Evolutionary conservation across 1,140 invertebrate species (phyloP).

Genomic region (Cydia amplana): DNA sequence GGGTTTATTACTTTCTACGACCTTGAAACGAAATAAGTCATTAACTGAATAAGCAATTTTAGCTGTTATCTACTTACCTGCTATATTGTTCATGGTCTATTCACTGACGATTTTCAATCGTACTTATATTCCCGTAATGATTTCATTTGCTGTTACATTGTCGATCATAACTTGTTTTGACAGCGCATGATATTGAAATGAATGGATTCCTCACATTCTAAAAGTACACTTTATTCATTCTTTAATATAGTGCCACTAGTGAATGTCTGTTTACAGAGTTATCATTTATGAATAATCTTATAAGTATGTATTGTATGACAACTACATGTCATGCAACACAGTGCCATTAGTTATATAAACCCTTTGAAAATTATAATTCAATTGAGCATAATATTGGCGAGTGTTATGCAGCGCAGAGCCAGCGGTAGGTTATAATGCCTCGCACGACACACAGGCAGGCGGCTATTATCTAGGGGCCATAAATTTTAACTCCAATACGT

Average conservation of each 20-base stretch:
- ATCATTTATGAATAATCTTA: background rate
- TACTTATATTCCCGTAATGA: background rate
- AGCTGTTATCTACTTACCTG: background rate
- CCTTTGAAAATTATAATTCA: conserved; percentile 14
- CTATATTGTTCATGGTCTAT: background rate
- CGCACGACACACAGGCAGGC: conserved; percentile 22
- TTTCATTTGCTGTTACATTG: background rate
- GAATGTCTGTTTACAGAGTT: background rate
- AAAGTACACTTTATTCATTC: too few species aligned
- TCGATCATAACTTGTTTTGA: background rate
- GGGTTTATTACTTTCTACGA: conserved; percentile 43
- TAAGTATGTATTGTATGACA: background rate
- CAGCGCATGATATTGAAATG: too few species aligned
- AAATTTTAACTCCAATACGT: conserved; percentile 48
- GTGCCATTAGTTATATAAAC: conserved; percentile 10
- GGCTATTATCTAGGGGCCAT: conserved; percentile 35
- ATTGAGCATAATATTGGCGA: conserved; percentile 12
- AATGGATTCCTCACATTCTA: too few species aligned
- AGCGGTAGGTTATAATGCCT: conserved; percentile 16
- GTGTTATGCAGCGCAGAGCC: conserved; percentile 6
- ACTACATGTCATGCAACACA: background rate
- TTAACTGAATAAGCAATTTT: conserved; percentile 34
- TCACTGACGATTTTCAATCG: background rate
- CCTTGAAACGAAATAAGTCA: conserved; percentile 44
- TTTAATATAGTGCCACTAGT: too few species aligned